A percentile compares a stretch with the other conserved stretches of the same genome.
Conservation (phyloP, 2,797 vertebrate species). For the Hemibagrus guttatus region DNA sequence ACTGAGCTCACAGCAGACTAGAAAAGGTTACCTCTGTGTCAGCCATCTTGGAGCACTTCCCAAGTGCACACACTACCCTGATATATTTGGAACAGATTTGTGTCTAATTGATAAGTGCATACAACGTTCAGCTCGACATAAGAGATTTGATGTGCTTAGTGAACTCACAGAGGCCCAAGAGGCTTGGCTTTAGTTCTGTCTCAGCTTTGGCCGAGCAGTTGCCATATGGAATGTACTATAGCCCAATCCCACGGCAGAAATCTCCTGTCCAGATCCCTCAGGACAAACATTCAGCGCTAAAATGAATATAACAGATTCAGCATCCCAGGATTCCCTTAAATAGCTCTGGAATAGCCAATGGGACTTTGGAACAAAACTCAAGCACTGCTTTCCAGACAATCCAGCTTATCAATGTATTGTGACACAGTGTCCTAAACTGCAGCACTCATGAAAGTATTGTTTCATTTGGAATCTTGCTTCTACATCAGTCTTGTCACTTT, state of each 20-base stretch:
- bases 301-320: conserved; percentile 55
- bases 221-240: conserved; percentile 48
- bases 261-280: conserved; percentile 43
- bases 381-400: conserved; percentile 20
- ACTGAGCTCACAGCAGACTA: conserved; percentile 38
- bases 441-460: neutral
- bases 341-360: conserved; percentile 35
- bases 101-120: conserved; percentile 34
- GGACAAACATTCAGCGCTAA: conserved; percentile 44
- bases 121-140: conserved; percentile 19
- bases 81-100: conserved; percentile 28
- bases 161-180: conserved; percentile 32
- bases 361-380: conserved; percentile 26
- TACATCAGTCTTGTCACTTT: conserved; percentile 25
- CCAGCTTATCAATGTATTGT: conserved; percentile 43
- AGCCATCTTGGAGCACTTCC: conserved; percentile 47
- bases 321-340: conserved; percentile 50
- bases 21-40: conserved; percentile 44
- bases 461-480: conserved; percentile 11
- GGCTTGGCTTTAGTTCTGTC: conserved; percentile 38
- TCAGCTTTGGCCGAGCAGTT: conserved; percentile 40
- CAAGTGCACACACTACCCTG: conserved; percentile 12
- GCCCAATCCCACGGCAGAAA: conserved; percentile 28
- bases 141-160: conserved; percentile 25
- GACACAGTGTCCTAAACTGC: conserved; percentile 24